Percentiles rank a stretch among this genome's conserved stretches.
These are phyloP conservation scores for Physeter macrocephalus DNA, from an alignment of 2,113 vertebrate species.

Conservation along the genomic window DNA sequence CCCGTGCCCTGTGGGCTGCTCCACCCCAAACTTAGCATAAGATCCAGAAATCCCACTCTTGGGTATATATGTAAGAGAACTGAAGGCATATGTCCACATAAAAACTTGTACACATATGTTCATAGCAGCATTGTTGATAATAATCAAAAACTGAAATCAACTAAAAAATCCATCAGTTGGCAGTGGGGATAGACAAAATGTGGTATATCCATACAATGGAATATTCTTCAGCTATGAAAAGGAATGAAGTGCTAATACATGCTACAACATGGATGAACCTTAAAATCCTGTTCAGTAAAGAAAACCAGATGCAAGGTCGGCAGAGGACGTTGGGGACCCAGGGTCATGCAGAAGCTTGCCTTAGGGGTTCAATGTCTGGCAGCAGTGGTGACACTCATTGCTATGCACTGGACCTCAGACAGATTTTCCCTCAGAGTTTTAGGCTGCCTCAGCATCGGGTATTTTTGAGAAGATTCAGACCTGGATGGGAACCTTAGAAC, in stretches of 20 bases:
- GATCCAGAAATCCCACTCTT: background rate
- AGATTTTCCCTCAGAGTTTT: background rate
- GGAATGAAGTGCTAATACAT: accelerated
- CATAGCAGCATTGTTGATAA: background rate
- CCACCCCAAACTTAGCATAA: background rate
- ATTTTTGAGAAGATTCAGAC: background rate
- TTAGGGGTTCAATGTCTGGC: background rate
- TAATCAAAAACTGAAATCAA: background rate
- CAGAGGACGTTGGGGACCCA: accelerated
- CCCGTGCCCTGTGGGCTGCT: accelerated
- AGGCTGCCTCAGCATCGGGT: background rate
- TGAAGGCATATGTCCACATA: background rate
- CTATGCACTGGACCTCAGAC: accelerated
- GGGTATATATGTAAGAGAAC: background rate
- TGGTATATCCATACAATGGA: background rate
- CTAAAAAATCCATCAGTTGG: background rate
- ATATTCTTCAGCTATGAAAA: background rate
- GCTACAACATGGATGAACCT: accelerated
- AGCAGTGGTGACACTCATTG: accelerated
- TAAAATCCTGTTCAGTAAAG: background rate
- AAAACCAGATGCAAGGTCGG: accelerated
- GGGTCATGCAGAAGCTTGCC: background rate
- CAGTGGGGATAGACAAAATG: background rate
- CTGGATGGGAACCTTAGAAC: background rate
- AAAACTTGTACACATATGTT: background rate